phyloP scores from a whole-genome alignment of 1,140 invertebrate genomes.

The Ephestia elutella region DNA sequence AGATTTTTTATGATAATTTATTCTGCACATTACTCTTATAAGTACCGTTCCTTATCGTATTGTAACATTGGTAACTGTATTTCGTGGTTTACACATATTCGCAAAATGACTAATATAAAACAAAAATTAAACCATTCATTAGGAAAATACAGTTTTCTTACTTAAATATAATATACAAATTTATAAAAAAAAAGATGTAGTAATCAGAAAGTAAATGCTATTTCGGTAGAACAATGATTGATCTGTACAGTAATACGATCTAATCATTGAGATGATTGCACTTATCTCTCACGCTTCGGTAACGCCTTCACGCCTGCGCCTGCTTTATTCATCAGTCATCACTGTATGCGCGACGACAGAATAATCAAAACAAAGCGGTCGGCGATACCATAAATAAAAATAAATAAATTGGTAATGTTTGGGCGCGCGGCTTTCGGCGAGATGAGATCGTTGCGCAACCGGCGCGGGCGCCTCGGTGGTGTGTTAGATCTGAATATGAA shows the following conservation, averaged over 20 bases:
- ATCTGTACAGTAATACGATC: not conserved
- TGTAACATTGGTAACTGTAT: not conserved
- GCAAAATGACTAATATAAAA: not conserved
- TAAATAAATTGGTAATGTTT: not conserved
- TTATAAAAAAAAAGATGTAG: no score
- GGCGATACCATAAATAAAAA: not conserved
- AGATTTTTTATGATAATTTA: not conserved
- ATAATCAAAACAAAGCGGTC: conserved; percentile 3
- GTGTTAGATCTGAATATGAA: not conserved
- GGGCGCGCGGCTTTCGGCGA: not conserved
- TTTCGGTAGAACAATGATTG: not conserved
- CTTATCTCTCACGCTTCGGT: not conserved
- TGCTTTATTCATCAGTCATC: not conserved
- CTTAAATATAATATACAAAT: no score
- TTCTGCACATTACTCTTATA: not conserved
- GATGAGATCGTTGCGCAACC: not conserved
- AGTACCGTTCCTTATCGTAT: not conserved
- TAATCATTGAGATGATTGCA: not conserved
- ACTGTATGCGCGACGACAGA: not conserved
- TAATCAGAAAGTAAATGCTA: no score
- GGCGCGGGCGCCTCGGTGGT: not conserved
- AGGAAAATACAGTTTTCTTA: no score
- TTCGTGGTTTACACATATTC: not conserved
- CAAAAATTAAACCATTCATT: no score
- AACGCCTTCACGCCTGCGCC: not conserved